Percentiles rank a stretch among this genome's conserved stretches.
Evolutionary conservation across 2,797 vertebrate species (phyloP).

Genomic region (Anabas testudineus): DNA sequence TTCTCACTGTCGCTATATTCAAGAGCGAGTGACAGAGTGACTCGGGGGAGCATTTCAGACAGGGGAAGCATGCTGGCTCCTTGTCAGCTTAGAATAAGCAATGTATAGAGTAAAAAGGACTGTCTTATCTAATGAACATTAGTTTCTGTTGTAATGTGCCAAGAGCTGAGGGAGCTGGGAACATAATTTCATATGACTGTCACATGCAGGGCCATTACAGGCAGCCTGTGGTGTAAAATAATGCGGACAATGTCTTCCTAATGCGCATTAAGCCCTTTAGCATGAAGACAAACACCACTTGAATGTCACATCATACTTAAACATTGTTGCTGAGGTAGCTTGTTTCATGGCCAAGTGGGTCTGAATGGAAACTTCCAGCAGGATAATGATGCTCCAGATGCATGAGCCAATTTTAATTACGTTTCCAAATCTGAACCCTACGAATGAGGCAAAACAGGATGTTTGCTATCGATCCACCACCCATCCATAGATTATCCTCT

Average conservation of each 20-base stretch:
- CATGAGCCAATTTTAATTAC: not conserved
- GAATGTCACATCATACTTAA: conserved; percentile 11
- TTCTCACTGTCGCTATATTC: not conserved
- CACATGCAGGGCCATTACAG: not conserved
- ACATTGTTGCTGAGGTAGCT: conserved; percentile 11
- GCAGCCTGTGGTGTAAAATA: conserved; percentile 3
- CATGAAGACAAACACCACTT: conserved; percentile 1
- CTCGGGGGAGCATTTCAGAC: not conserved
- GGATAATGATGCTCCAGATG: conserved; percentile 13
- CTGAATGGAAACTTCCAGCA: conserved; percentile 5
- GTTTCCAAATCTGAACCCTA: conserved; percentile 1
- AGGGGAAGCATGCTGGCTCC: not conserved
- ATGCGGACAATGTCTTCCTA: not conserved
- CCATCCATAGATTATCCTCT: no score
- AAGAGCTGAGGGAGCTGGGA: not conserved
- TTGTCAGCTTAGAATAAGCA: not conserved
- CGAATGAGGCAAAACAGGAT: not conserved
- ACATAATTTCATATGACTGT: not conserved
- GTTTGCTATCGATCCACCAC: no score
- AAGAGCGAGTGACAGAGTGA: not conserved
- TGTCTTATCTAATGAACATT: not conserved
- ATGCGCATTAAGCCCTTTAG: conserved; percentile 1
- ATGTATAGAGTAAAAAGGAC: not conserved
- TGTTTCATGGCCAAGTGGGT: conserved; percentile 4
- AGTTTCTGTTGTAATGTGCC: conserved; percentile 1